phyloP scores from a whole-genome alignment of 2,888 invertebrate genomes.

The Lepeophtheirus nordmannii region DNA sequence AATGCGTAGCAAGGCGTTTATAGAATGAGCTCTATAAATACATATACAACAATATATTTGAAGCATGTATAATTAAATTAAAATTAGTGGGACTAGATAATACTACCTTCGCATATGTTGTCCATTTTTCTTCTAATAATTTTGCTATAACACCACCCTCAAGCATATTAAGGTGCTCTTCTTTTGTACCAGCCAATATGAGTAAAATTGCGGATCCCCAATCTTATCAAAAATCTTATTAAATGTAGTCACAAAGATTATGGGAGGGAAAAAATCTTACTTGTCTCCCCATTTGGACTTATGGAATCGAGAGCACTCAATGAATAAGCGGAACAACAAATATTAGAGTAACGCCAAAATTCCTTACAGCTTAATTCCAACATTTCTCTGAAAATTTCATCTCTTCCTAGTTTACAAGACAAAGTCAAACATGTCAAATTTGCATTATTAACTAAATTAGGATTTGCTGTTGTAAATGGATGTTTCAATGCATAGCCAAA shows the following conservation, averaged over 20 bases:
- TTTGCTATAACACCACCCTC: constrained; percentile 95
- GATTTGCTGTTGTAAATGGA: constrained; percentile 8
- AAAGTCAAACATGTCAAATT: constrained; percentile 88
- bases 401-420: constrained; percentile 87
- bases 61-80: no score
- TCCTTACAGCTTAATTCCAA: constrained; percentile 83
- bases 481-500: constrained; percentile 72
- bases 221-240: constrained; percentile 40
- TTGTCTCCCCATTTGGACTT: constrained; percentile 81
- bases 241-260: no score
- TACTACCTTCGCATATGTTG: constrained; percentile 89
- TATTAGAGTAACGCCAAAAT: constrained; percentile 97
- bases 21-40: constrained; percentile 16
- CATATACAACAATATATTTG: background rate
- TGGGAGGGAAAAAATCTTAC: no score
- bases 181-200: constrained; percentile 84
- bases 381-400: constrained; percentile 94
- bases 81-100: no score
- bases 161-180: constrained; percentile 95
- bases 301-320: constrained; percentile 84
- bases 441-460: constrained; percentile 60
- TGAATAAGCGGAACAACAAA: constrained; percentile 94
- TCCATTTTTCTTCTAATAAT: constrained; percentile 96
- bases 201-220: constrained; percentile 97
- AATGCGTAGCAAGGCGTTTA: constrained; percentile 7